Evolutionary conservation across 2,113 vertebrate genomes (phyloP).

Genomic region (Mesembrinibis cayennensis): DNA sequence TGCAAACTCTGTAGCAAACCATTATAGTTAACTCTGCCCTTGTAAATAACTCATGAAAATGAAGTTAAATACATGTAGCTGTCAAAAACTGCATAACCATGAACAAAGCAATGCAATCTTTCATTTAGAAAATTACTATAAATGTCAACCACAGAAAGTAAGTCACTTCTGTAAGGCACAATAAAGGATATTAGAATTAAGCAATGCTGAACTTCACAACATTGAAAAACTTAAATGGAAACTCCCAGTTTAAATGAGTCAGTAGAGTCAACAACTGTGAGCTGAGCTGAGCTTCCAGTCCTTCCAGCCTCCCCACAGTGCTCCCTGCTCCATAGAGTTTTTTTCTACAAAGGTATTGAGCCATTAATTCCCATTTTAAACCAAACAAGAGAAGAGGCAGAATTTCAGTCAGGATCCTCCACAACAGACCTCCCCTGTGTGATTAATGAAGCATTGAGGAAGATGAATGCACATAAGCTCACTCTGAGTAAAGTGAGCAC

Average conservation of each 20-base stretch:
- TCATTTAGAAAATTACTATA: neutral
- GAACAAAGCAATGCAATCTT: neutral
- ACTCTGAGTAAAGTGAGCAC: neutral
- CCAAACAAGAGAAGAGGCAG: neutral
- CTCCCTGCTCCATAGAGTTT: neutral
- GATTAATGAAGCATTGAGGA: conserved; percentile 35
- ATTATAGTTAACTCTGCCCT: neutral
- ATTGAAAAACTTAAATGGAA: neutral
- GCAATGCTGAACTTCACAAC: neutral
- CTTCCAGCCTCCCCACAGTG: neutral
- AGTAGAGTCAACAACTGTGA: neutral
- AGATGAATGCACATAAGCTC: conserved; percentile 6
- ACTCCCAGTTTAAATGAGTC: neutral
- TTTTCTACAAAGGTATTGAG: neutral
- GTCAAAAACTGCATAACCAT: neutral
- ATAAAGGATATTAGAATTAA: neutral
- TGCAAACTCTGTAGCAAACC: neutral
- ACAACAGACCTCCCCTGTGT: neutral
- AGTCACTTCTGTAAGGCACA: neutral
- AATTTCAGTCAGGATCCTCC: conserved; percentile 11
- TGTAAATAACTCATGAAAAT: conserved; percentile 9
- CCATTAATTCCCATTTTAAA: neutral
- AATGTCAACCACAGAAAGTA: neutral
- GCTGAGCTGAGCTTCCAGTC: neutral
- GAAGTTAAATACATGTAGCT: neutral